These are phyloP conservation scores for Ictalurus punctatus DNA, from an alignment of 2,113 vertebrate genomes.

Conservation along the genomic window DNA sequence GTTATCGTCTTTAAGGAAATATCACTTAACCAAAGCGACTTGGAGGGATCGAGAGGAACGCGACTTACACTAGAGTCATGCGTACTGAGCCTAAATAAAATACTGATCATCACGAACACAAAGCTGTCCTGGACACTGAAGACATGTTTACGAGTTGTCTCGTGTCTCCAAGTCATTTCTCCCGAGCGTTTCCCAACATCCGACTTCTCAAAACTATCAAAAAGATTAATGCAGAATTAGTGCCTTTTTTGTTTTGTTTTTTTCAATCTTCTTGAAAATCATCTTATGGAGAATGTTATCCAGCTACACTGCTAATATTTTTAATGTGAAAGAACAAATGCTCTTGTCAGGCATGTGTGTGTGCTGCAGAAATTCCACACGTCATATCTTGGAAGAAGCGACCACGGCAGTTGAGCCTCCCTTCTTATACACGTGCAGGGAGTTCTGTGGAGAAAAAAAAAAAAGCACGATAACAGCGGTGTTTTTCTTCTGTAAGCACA, in stretches of 20 bases:
- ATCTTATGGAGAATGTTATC: background rate
- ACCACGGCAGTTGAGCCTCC: constrained; percentile 63
- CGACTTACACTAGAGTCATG: background rate
- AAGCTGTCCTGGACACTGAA: background rate
- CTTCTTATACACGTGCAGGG: constrained; percentile 65
- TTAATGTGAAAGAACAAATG: background rate
- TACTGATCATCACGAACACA: no score
- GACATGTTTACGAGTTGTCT: background rate
- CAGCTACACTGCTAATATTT: background rate
- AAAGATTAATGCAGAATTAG: background rate
- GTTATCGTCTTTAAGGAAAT: background rate
- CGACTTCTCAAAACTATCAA: background rate
- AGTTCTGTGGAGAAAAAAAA: constrained; percentile 53
- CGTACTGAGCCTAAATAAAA: no score
- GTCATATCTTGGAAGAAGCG: constrained; percentile 73
- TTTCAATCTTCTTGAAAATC: background rate
- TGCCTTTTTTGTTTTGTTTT: background rate
- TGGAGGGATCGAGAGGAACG: background rate
- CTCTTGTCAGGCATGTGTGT: background rate
- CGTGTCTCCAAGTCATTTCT: background rate
- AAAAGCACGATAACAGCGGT: background rate
- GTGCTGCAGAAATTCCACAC: background rate
- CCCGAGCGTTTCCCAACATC: background rate
- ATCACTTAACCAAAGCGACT: background rate
- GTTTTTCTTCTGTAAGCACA: background rate